Evolutionary conservation across 2,888 invertebrate genomes (phyloP), one percentile per base, ranked within the genome.

Genomic region (Camptogramma bilineatum): DNA sequence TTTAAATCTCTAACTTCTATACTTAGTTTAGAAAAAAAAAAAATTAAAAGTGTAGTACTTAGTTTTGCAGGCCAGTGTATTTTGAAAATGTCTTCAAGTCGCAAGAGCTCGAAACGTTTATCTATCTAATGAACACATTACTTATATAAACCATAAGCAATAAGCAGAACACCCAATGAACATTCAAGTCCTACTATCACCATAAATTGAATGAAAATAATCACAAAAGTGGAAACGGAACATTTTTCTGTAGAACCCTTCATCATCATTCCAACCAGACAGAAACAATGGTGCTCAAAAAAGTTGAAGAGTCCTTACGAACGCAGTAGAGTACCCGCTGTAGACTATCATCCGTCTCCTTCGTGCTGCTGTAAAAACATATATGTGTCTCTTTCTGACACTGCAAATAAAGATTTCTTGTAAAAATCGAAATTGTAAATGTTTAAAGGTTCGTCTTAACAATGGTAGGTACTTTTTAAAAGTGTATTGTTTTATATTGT

Each of bases 261-360:
- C 16, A 44, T 55, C 56, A 48, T 71, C 53, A 54, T 61, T 52
- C 56, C 53, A 63, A 57, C 52, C 52, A 59, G 47, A 34, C 56
- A 34, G 52, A 71, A 64, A 73, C 72, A 72, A 72, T 65, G 64
- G 63, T 44, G 4, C 70, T 66, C 48, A n/a, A 19, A 59, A 66
- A 58, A 9, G 57, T 51, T 31, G 28, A 13, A 69, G 70, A 19
- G 46, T 60, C 52, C 65, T 65, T 58, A 19, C 53, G 61, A 58
- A 59, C 58, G 66, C 60, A 66, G 62, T 67, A 50, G 50, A 68
- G 64, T 53, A 24, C 21, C 57, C 50, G 34, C 57, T 57, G 44
- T 55, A 57, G 54, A 52, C 52, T 13, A 42, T 31, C 19, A 9
- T 57, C 52, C 34, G 8, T 69, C 61, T 60, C 51, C 46, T 47